Percentiles rank a stretch among this genome's conserved stretches.
These are phyloP conservation scores for Deilephila elpenor DNA, from an alignment of 2,888 invertebrate species.

Conservation along the genomic window DNA sequence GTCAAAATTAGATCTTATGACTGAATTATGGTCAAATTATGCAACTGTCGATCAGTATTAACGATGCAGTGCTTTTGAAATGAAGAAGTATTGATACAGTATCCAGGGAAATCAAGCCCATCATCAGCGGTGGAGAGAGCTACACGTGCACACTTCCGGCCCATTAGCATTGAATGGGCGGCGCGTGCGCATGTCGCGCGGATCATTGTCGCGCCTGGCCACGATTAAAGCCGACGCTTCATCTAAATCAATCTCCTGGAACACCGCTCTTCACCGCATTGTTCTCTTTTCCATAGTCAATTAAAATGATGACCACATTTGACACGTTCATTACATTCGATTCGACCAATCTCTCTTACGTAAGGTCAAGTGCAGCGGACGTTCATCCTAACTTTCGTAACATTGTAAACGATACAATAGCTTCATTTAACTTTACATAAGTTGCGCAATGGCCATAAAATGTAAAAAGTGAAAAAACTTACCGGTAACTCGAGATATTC, in stretches of 20 bases:
- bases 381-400: slow-evolving; percentile 57
- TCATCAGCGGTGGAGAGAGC: slow-evolving; percentile 70
- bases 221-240: slow-evolving; percentile 64
- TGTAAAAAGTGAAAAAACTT: slow-evolving; percentile 66
- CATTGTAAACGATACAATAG: slow-evolving; percentile 37
- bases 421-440: slow-evolving; percentile 10
- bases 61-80: slow-evolving; percentile 44
- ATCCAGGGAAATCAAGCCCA: slow-evolving; percentile 67
- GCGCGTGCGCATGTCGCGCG: slow-evolving; percentile 69
- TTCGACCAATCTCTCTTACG: slow-evolving; percentile 48
- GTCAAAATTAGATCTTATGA: not conserved
- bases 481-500: slow-evolving; percentile 89
- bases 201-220: slow-evolving; percentile 70
- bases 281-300: slow-evolving; percentile 70
- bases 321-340: slow-evolving; percentile 66
- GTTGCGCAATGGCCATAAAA: not conserved
- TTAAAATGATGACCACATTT: slow-evolving; percentile 77
- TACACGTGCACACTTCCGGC: slow-evolving; percentile 75
- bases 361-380: slow-evolving; percentile 67
- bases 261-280: slow-evolving; percentile 61
- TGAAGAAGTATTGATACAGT: slow-evolving; percentile 56
- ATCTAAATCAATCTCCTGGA: slow-evolving; percentile 73
- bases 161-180: slow-evolving; percentile 82
- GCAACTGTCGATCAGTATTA: slow-evolving; percentile 31
- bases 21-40: not conserved